phyloP scores from a whole-genome alignment of 2,113 vertebrate genomes.

The Varanus salvator region DNA sequence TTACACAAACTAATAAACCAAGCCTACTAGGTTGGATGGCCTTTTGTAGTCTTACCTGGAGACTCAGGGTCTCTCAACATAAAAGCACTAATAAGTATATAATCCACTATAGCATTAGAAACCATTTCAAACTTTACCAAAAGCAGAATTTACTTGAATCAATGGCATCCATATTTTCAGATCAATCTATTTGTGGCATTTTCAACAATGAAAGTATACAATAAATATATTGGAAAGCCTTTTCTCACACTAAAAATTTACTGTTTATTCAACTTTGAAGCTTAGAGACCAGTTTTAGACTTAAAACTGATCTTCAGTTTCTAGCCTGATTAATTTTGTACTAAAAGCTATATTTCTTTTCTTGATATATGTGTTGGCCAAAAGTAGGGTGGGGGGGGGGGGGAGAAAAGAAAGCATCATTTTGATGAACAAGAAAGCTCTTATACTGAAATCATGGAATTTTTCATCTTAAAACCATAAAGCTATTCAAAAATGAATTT shows the following conservation, averaged over 20 bases:
- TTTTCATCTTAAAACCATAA: conserved; percentile 74
- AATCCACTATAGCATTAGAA: conserved; percentile 9
- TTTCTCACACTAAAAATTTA: conserved; percentile 48
- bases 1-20: conserved; percentile 54
- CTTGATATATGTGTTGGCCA: conserved; percentile 20
- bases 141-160: neutral
- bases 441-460: conserved; percentile 47
- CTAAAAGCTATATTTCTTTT: conserved; percentile 25
- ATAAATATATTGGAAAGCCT: conserved; percentile 33
- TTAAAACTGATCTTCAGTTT: conserved; percentile 43
- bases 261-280: conserved; percentile 48
- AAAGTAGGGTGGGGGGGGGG: neutral
- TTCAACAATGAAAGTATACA: conserved; percentile 36
- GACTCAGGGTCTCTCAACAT: conserved; percentile 26
- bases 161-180: neutral
- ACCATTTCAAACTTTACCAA: neutral
- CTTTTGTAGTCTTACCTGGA: conserved; percentile 50
- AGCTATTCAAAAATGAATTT: conserved; percentile 75
- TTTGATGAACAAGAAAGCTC: conserved; percentile 38
- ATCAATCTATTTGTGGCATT: neutral
- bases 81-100: conserved; percentile 46
- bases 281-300: conserved; percentile 8
- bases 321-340: conserved; percentile 55
- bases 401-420: conserved; percentile 30
- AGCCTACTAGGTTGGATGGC: conserved; percentile 32